phyloP scores from a whole-genome alignment of 2,888 invertebrate genomes.

The Ypsolopha sequella region DNA sequence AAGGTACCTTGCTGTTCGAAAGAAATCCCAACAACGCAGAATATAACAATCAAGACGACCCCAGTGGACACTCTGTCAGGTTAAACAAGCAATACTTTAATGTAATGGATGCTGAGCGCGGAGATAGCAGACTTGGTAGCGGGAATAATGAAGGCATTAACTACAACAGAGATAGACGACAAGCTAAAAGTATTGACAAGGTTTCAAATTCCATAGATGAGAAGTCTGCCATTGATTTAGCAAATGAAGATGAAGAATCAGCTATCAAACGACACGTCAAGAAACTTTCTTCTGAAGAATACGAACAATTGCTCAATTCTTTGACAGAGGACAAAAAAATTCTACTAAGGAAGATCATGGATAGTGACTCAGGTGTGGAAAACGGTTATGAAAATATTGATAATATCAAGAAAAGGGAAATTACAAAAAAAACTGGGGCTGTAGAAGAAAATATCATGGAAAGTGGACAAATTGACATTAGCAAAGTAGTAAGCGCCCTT shows the following conservation, averaged over 20 bases:
- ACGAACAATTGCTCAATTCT: slow-evolving; percentile 46
- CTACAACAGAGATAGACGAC: slow-evolving; percentile 35
- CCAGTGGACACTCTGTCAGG: not conserved
- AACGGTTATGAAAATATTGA: slow-evolving; percentile 17
- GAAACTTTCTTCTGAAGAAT: slow-evolving; percentile 43
- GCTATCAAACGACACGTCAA: slow-evolving; percentile 50
- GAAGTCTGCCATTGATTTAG: not conserved
- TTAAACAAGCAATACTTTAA: not conserved
- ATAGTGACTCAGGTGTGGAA: slow-evolving; percentile 5
- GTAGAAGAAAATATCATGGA: slow-evolving; percentile 48
- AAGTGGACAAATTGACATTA: slow-evolving; percentile 13
- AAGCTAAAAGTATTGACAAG: slow-evolving; percentile 10
- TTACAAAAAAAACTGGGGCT: slow-evolving; percentile 54
- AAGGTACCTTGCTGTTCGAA: not conserved
- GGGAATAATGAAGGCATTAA: slow-evolving; percentile 21
- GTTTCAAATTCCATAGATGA: too few species aligned
- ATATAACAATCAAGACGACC: not conserved
- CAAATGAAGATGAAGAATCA: slow-evolving; percentile 41
- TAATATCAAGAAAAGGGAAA: slow-evolving; percentile 48
- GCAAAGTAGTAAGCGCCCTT: not conserved
- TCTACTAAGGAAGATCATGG: slow-evolving; percentile 49
- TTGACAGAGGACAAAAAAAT: slow-evolving; percentile 48
- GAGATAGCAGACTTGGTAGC: slow-evolving; percentile 15
- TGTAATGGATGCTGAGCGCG: slow-evolving; percentile 17
- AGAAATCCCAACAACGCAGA: not conserved